Base-by-base conservation (phyloP, 2,888 invertebrate genomes). In the Amiota minor region DNA sequence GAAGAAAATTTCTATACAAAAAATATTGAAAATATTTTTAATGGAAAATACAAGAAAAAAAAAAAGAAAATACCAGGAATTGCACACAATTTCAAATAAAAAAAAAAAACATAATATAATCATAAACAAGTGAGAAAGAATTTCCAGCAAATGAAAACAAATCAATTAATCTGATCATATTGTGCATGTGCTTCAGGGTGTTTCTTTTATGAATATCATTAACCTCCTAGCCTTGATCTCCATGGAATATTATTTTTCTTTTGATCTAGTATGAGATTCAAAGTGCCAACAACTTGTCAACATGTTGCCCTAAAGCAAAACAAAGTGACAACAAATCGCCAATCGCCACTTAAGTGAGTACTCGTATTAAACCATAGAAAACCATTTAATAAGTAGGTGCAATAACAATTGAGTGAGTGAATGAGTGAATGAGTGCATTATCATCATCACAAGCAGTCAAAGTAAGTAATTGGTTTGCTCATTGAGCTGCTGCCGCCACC, bases 271-370 rank as follows among this genome's bases (percentile, higher is more conserved):
- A 49, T 14, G 12, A 14, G 45, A n/a, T 23, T 68, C 67, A 68
- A 59, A 62, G 67, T 53, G 67, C 18, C 67, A 68, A 68, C 53
- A 68, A 50, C 53, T 50, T 53, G 67, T 12, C 67, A 68, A 68
- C 67, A 53, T 53, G 23, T 35, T 53, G 53, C 23, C 67, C 49
- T 53, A 0, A 67, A 50, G 67, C 50, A 67, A 20, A 0, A 49
- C 18, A 67, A 67, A 50, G 23, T 50, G 23, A 50, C 50, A 67
- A 50, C n/a, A 61, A 67, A 65, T 14, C 20, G 14, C 0, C 20
- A 50, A 50, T 35, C 9, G 12, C 53, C 53, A n/a, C 53, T 14
- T 12, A 65, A 23, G 47, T 9, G 16, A 61, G 35, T 9, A n/a
- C n/a, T n/a, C n/a, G n/a, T n/a, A 11, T 11, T 23, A 61, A 61